A percentile compares a stretch with the other conserved stretches of the same genome.
phyloP scores from a whole-genome alignment of 1,140 invertebrate genomes.

The Diploscapter pachys region DNA sequence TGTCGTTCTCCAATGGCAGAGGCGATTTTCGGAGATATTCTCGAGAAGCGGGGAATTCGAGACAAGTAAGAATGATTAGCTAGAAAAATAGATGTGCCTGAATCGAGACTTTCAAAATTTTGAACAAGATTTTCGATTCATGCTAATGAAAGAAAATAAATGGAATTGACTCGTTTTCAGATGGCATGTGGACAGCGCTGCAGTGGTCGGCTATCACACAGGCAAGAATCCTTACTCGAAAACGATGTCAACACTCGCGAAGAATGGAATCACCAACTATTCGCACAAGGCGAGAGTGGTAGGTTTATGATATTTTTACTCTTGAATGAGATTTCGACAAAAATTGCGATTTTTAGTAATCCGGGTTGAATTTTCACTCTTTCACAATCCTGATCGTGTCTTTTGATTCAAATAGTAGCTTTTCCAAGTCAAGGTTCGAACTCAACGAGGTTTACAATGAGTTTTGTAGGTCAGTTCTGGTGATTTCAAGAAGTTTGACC shows the following conservation, averaged over 20 bases:
- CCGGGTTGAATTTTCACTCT: background rate
- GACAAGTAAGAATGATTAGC: slow-evolving; percentile 54
- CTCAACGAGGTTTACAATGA: background rate
- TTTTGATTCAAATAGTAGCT: background rate
- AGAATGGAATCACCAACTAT: slow-evolving; percentile 70
- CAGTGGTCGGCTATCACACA: slow-evolving; percentile 77
- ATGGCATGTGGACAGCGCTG: slow-evolving; percentile 84
- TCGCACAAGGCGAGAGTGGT: slow-evolving; percentile 75
- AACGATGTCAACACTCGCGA: slow-evolving; percentile 70
- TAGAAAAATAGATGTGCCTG: background rate
- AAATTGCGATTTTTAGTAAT: background rate
- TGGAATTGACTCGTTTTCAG: background rate
- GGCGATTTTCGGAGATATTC: slow-evolving; percentile 75
- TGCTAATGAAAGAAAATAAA: background rate
- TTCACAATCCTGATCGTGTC: background rate
- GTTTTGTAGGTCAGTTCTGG: slow-evolving; percentile 47
- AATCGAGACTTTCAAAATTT: slow-evolving; percentile 7
- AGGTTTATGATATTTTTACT: slow-evolving; percentile 25
- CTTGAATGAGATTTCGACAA: slow-evolving; percentile 16
- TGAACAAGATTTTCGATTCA: background rate
- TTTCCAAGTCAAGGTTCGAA: background rate
- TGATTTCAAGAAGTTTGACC: slow-evolving; percentile 77
- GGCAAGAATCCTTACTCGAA: slow-evolving; percentile 76
- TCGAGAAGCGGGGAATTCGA: slow-evolving; percentile 67
- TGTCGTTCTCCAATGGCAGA: slow-evolving; percentile 92